Base-by-base conservation (phyloP, 2,888 invertebrate species). In the Zonitis immaculata region DNA sequence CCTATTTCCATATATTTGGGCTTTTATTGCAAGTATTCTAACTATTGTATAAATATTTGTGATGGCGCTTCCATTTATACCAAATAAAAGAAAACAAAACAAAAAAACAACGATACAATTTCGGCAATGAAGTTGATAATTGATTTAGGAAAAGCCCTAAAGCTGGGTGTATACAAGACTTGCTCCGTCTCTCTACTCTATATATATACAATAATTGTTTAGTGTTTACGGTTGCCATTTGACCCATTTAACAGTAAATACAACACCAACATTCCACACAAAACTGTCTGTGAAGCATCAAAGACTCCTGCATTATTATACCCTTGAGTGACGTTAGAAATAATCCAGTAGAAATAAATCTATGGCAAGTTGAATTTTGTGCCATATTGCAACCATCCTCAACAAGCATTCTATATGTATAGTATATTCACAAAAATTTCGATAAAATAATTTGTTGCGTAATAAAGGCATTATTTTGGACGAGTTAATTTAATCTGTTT, bases 211-310 rank as follows among this genome's bases (percentile, higher is more conserved):
- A 56, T 52, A 52, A 56, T 56, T 56, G 56, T 56, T 55, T 52
- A 30, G 51, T 55, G 55, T 55, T 52, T 56, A 56, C 32, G 49
- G 49, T n/a, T 51, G 58, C 52, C 46, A 57, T 59, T 57, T 57
- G 59, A 59, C 59, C 59, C 55, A 57, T 57, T 59, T 59, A 57
- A 49, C 47, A 22, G 57, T 51, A 54, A 54, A 57, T 51, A 57
- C 53, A 55, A 57, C 53, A 55, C 55, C 55, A 59, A 57, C 59
- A 59, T 51, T 52, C 55, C 57, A 48, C 57, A 50, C 47, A 52
- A 54, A 59, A 47, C 42, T 45, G 25, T 28, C 25, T 12, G 44
- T 22, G 20, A 16, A 16, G 18, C 51, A 51, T 55, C 55, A 55
- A 55, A 55, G 55, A 51, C 46, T 45, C 14, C 27, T 44, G 49